These are phyloP conservation scores for Drosophila macrospina DNA, from an alignment of 2,888 invertebrate species.

Conservation along the genomic window DNA sequence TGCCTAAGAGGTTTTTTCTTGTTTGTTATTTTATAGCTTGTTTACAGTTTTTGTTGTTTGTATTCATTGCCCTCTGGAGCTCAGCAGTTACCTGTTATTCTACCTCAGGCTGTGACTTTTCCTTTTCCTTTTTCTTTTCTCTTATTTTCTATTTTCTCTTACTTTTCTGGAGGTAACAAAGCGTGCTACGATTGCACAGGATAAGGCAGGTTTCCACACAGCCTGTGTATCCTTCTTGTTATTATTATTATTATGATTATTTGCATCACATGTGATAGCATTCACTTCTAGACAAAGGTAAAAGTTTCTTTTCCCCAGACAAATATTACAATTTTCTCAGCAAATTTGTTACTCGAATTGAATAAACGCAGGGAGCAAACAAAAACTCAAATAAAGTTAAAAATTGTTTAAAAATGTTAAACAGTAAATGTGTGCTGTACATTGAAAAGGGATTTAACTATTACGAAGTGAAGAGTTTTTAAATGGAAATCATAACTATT, in stretches of 20 bases:
- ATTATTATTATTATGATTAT: constrained; percentile 18
- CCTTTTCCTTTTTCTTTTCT: background rate
- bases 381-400: constrained; percentile 3
- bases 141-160: too few species aligned
- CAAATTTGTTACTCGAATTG: background rate
- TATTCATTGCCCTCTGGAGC: constrained; percentile 69
- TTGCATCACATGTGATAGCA: constrained; percentile 18
- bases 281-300: background rate
- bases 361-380: constrained; percentile 5
- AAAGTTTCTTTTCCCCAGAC: constrained; percentile 8
- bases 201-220: background rate
- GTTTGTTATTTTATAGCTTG: constrained; percentile 32
- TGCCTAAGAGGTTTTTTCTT: constrained; percentile 14
- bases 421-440: background rate
- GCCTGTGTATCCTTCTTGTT: constrained; percentile 21
- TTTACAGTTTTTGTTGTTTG: constrained; percentile 67
- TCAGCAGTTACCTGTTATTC: constrained; percentile 32
- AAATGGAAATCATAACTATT: too few species aligned
- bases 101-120: background rate
- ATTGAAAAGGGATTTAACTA: background rate
- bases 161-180: constrained; percentile 38
- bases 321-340: constrained; percentile 4
- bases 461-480: background rate
- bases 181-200: constrained; percentile 38
- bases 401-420: constrained; percentile 13